phyloP scores from a whole-genome alignment of 2,888 invertebrate species.

The Fabriciana adippe region DNA sequence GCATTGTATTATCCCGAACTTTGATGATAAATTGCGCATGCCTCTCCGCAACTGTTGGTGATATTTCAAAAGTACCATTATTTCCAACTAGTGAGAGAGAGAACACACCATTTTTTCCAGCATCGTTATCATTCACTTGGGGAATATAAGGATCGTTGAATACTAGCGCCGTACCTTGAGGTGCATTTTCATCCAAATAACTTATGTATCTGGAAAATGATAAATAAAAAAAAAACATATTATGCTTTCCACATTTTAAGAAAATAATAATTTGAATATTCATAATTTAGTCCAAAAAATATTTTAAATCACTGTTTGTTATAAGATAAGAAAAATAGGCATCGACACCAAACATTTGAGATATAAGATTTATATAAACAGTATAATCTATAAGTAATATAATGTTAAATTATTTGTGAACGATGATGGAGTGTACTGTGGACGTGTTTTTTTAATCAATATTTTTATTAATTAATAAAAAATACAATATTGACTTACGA shows the following conservation, averaged over 20 bases:
- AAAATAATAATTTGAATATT: too few species aligned
- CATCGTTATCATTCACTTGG: conserved; percentile 88
- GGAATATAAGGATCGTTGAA: conserved; percentile 88
- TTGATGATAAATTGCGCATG: conserved; percentile 90
- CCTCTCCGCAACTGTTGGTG: conserved; percentile 91
- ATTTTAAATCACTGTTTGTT: background rate
- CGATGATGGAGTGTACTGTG: background rate
- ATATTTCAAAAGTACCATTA: conserved; percentile 94
- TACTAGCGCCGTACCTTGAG: conserved; percentile 88
- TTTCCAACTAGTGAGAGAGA: conserved; percentile 89
- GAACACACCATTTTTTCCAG: conserved; percentile 92
- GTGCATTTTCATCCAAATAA: conserved; percentile 90
- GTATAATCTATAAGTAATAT: too few species aligned
- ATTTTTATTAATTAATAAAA: conserved; percentile 3
- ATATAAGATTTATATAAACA: too few species aligned
- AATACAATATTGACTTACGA: conserved; percentile 79
- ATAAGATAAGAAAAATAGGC: too few species aligned
- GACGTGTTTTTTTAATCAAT: background rate
- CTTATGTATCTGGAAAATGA: conserved; percentile 85
- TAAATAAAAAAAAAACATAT: background rate
- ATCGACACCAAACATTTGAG: too few species aligned
- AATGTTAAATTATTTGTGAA: too few species aligned
- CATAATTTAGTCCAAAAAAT: background rate
- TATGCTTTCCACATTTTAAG: too few species aligned
- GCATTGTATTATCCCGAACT: conserved; percentile 89